A percentile compares a stretch with the other conserved stretches of the same genome.
Evolutionary conservation across 2,888 invertebrate species (phyloP).

Genomic region (Trissolcus brochymenae): DNA sequence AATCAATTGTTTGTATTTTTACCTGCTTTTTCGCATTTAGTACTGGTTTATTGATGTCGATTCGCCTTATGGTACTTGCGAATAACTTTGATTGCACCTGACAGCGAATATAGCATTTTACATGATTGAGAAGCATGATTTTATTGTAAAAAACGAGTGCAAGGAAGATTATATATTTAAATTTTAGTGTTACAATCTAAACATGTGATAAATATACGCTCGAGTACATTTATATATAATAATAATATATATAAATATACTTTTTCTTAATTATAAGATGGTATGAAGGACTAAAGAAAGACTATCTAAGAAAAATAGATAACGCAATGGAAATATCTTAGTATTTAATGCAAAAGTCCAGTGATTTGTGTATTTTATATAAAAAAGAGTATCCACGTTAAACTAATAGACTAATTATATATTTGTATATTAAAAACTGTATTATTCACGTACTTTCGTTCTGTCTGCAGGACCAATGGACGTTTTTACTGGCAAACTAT

Average conservation of each 20-base stretch:
- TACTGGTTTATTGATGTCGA: not conserved
- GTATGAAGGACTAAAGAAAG: constrained; percentile 36
- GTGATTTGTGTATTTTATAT: constrained; percentile 63
- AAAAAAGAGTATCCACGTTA: constrained; percentile 56
- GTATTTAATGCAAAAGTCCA: constrained; percentile 57
- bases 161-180: constrained; percentile 50
- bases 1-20: not conserved
- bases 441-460: constrained; percentile 8
- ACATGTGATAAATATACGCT: constrained; percentile 66
- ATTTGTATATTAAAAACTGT: constrained; percentile 45
- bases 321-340: constrained; percentile 49
- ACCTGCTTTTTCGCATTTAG: too few relatives aligned
- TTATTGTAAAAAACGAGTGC: not conserved
- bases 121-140: constrained; percentile 7
- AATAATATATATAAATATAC: constrained; percentile 58
- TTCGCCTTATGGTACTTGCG: not conserved
- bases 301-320: constrained; percentile 40
- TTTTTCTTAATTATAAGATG: constrained; percentile 59
- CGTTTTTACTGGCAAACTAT: not conserved
- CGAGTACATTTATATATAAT: constrained; percentile 56
- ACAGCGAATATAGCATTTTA: constrained; percentile 50
- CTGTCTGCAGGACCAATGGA: not conserved
- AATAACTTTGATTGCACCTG: constrained; percentile 17
- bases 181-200: constrained; percentile 62
- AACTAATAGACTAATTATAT: constrained; percentile 54